Evolutionary conservation across 2,797 vertebrate genomes (phyloP).

Genomic region (Garrulus glandarius): DNA sequence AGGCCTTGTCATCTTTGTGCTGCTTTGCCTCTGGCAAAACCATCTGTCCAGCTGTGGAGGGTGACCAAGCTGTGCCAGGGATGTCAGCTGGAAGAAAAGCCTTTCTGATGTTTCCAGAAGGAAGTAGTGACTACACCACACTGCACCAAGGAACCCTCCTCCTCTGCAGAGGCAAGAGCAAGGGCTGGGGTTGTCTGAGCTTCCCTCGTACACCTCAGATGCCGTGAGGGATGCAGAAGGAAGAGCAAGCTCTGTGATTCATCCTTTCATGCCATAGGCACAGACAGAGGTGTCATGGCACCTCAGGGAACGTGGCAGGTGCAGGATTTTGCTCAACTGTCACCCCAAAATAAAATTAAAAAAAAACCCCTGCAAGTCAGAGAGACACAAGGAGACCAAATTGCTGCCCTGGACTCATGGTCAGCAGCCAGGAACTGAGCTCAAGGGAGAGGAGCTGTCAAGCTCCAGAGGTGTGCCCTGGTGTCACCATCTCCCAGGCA

Average conservation of each 20-base stretch:
- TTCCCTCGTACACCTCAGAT: rapidly evolving
- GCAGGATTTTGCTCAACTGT: neutral
- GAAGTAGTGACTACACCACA: neutral
- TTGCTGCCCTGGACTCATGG: rapidly evolving
- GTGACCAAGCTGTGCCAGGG: neutral
- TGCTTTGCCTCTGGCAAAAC: neutral
- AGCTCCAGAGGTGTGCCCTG: neutral
- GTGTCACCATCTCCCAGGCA: neutral
- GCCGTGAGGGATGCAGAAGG: neutral
- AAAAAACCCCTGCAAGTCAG: neutral
- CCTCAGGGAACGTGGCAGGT: neutral
- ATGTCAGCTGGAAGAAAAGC: neutral
- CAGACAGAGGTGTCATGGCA: neutral
- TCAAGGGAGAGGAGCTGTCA: neutral
- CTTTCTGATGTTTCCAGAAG: neutral
- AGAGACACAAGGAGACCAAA: neutral
- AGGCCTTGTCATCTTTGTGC: neutral
- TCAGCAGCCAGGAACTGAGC: neutral
- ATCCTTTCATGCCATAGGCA: neutral
- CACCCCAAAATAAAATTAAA: neutral
- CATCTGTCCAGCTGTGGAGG: neutral
- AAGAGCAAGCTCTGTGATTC: neutral
- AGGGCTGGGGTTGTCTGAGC: neutral
- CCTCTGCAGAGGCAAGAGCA: neutral
- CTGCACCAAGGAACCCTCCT: neutral